Evolutionary conservation across 1,140 invertebrate species (phyloP), one percentile per base, ranked within the genome.

Genomic region (Lepidurus couesii): DNA sequence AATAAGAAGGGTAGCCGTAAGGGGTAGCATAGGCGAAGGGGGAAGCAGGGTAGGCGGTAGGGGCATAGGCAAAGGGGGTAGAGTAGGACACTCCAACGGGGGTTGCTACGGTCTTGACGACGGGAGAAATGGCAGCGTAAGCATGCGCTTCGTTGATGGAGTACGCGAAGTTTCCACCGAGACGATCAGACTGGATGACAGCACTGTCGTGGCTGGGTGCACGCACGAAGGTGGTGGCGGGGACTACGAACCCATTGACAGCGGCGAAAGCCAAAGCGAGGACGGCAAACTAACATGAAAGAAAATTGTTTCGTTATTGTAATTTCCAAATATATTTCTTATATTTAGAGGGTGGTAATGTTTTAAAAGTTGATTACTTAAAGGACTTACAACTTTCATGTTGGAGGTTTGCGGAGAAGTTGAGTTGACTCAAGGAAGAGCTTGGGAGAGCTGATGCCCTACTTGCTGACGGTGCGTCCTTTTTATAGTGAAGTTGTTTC

Each of bases 91-190:
- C 84, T 47, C 83, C 85, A 9, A 85, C 84, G 75, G 85, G 84
- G 9, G 79, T 77, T 13, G 81, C 80, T 9, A 84, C 83, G 47
- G 82, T 80, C 82, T 85, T 84, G 73, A 89, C 82, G 75, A 88
- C 81, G 45, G 87, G 87, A 76, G 82, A 82, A 79, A 87, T 81
- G 26, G 84, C 84, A 74, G 85, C 84, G 82, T 88, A 88, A n/a
- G 88, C 87, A 81, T 88, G 88, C 53, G 84, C 85, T 82, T 89
- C 87, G 79, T 86, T 83, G 78, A 86, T 84, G 79, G 84, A 86
- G 84, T 89, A 89, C 44, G 88, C 87, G 82, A 89, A 89, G 85
- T 88, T 88, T 75, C 87, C 86, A 9, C 87, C 87, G 21, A 88
- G 81, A 7, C 83, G 78, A 80, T 84, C 82, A 77, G 80, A 81